Conservation (phyloP, 2,888 invertebrate genomes). For the Molorchus minor region DNA sequence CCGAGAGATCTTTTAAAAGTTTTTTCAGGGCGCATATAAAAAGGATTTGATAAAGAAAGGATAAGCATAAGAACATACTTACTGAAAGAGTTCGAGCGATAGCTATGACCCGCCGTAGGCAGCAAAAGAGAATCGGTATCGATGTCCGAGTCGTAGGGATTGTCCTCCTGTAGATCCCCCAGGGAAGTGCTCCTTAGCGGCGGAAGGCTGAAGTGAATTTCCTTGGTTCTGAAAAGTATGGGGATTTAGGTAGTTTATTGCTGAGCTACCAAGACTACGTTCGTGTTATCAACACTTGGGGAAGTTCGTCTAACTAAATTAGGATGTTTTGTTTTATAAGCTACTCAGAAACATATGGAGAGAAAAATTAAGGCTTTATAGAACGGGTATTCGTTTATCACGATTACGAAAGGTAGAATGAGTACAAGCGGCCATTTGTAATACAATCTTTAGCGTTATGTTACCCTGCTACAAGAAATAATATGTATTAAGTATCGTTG, state of each 20-base stretch:
- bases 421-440: too few relatives aligned
- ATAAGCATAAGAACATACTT: constrained; percentile 63
- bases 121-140: constrained; percentile 56
- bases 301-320: not conserved
- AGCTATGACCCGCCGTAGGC: constrained; percentile 55
- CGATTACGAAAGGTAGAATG: too few relatives aligned
- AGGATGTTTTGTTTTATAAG: constrained; percentile 1
- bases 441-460: too few relatives aligned
- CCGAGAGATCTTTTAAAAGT: too few relatives aligned
- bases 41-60: not conserved
- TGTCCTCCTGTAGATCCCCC: constrained; percentile 57
- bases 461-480: too few relatives aligned
- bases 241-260: not conserved
- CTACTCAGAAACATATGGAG: too few relatives aligned
- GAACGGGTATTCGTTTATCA: too few relatives aligned
- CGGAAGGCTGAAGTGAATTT: constrained; percentile 62
- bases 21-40: not conserved
- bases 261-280: too few relatives aligned
- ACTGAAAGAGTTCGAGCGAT: constrained; percentile 76
- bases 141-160: constrained; percentile 57
- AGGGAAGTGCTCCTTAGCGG: constrained; percentile 60
- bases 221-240: constrained; percentile 57
- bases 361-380: too few relatives aligned
- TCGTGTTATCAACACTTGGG: too few relatives aligned
- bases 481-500: too few relatives aligned